These are phyloP conservation scores for Sminthurinus aureus DNA, from an alignment of 2,888 invertebrate species.

Conservation along the genomic window DNA sequence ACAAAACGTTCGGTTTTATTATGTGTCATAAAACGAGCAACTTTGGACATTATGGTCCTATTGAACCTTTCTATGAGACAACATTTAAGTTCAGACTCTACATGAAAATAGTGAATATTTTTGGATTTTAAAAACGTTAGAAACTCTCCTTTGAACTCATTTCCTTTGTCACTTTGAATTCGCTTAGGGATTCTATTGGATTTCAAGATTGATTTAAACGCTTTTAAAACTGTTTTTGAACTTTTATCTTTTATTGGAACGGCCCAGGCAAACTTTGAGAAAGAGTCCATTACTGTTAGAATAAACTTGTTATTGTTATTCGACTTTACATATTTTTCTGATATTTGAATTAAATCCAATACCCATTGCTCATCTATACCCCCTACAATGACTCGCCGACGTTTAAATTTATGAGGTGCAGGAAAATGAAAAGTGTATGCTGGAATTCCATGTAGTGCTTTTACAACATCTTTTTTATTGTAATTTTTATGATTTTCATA, in stretches of 20 bases:
- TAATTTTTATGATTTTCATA: neutral
- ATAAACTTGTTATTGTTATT: constrained; percentile 46
- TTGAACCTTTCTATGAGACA: constrained; percentile 15
- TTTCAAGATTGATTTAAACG: constrained; percentile 5
- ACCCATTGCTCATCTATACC: constrained; percentile 43
- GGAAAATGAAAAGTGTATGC: constrained; percentile 58
- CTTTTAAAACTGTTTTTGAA: neutral
- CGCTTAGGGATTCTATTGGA: neutral
- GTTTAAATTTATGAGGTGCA: constrained; percentile 27
- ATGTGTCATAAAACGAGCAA: neutral
- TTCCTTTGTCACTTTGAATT: constrained; percentile 10
- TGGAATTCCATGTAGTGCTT: constrained; percentile 52
- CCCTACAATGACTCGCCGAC: constrained; percentile 37
- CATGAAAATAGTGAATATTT: neutral
- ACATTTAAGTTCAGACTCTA: neutral
- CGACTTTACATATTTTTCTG: constrained; percentile 15
- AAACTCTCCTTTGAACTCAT: neutral
- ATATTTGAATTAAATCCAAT: constrained; percentile 22
- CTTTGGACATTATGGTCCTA: constrained; percentile 4
- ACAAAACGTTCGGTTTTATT: constrained; percentile 29
- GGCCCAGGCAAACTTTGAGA: constrained; percentile 52
- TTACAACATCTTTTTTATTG: neutral
- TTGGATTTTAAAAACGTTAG: neutral
- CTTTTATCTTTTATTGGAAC: constrained; percentile 46
- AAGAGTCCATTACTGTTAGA: constrained; percentile 48